Percentiles rank a stretch among this genome's conserved stretches.
phyloP scores from a whole-genome alignment of 2,888 invertebrate genomes.

The Dinocampus coccinellae region DNA sequence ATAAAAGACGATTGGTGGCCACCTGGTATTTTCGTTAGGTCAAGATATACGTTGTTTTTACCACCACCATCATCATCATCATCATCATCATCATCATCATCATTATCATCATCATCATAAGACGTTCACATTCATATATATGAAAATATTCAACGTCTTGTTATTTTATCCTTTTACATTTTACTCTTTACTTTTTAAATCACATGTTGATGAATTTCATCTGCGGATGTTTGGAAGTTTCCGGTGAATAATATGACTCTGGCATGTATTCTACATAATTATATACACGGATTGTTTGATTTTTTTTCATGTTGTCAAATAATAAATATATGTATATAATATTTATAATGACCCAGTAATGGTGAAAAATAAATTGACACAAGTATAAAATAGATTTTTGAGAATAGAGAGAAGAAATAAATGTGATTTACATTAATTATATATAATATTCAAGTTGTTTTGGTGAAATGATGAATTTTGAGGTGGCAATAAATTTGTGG shows the following conservation, averaged over 20 bases:
- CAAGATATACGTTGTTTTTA: constrained; percentile 29
- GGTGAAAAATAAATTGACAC: neutral
- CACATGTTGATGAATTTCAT: constrained; percentile 23
- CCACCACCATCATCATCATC: no score
- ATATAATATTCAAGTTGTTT: neutral
- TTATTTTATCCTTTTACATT: constrained; percentile 17
- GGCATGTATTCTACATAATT: no score
- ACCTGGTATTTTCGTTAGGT: constrained; percentile 58
- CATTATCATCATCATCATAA: no score
- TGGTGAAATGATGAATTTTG: neutral
- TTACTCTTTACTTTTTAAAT: constrained; percentile 21
- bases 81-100: no score
- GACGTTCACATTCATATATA: neutral
- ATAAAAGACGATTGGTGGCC: constrained; percentile 53
- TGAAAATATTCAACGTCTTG: neutral
- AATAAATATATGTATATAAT: neutral
- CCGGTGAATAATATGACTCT: no score
- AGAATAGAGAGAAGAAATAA: no score
- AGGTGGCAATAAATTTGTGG: neutral
- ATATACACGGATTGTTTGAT: no score
- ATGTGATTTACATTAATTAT: no score
- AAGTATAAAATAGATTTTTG: neutral
- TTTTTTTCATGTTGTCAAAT: no score
- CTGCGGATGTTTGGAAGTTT: no score
- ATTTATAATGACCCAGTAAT: neutral